Evolutionary conservation across 2,888 invertebrate genomes (phyloP).

Genomic region (Tipula lateralis): DNA sequence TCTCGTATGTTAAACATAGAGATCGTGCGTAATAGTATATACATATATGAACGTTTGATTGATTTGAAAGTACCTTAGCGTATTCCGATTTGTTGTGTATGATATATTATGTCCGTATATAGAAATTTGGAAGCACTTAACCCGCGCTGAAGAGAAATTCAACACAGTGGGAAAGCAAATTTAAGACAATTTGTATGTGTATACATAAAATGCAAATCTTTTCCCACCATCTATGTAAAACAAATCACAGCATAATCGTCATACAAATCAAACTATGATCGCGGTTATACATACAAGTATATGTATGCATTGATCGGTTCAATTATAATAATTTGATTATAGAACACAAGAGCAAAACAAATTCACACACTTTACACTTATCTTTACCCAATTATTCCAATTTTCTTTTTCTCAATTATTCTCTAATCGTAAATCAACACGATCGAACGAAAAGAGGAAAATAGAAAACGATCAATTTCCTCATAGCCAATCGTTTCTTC

Average conservation of each 20-base stretch:
- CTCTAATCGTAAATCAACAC: constrained; percentile 8
- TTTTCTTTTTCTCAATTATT: not conserved
- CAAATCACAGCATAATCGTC: not conserved
- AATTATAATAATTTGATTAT: constrained; percentile 24
- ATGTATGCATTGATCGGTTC: not conserved
- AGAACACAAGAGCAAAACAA: constrained; percentile 19
- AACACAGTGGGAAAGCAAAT: not conserved
- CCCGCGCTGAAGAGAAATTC: not conserved
- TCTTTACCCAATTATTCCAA: not conserved
- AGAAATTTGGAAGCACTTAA: not conserved
- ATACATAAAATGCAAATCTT: not conserved
- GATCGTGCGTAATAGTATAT: not conserved
- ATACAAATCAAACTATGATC: not conserved
- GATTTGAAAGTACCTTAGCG: not conserved
- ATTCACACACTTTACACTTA: constrained; percentile 24
- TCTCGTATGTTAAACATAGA: not conserved
- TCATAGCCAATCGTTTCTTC: not conserved
- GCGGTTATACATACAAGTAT: not conserved
- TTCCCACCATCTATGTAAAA: not conserved
- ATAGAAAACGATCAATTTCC: constrained; percentile 4
- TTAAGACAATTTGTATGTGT: not conserved
- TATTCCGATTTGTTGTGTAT: not conserved
- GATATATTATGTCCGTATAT: not conserved
- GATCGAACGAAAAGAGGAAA: not conserved
- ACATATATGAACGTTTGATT: not conserved